Evolutionary conservation across 2,888 invertebrate genomes (phyloP).

Genomic region (Danaus chrysippus): DNA sequence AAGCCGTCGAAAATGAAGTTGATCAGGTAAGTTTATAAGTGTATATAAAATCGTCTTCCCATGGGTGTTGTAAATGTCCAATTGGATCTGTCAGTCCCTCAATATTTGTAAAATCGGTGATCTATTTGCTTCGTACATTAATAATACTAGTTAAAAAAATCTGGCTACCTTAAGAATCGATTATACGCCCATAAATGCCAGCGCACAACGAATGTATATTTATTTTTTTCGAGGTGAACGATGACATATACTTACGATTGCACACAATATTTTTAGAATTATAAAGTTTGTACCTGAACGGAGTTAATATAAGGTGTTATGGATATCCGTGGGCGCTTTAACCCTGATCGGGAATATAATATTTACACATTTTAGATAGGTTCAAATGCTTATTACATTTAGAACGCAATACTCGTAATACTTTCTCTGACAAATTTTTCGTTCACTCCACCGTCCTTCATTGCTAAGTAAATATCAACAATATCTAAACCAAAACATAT

Average conservation of each 20-base stretch:
- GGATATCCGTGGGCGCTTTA: slow-evolving; percentile 39
- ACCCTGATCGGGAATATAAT: slow-evolving; percentile 28
- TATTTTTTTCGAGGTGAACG: slow-evolving; percentile 47
- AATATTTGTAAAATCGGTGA: slow-evolving; percentile 61
- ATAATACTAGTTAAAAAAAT: slow-evolving; percentile 31
- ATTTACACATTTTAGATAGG: slow-evolving; percentile 10
- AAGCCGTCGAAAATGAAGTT: slow-evolving; percentile 75
- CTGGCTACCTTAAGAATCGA: background rate
- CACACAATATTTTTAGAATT: slow-evolving; percentile 77
- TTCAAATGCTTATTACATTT: slow-evolving; percentile 11
- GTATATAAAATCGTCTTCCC: slow-evolving; percentile 53
- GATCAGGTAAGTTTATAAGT: slow-evolving; percentile 68
- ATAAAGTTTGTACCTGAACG: slow-evolving; percentile 69
- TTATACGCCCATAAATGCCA: slow-evolving; percentile 20
- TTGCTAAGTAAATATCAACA: slow-evolving; percentile 33
- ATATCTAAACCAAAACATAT: slow-evolving; percentile 23
- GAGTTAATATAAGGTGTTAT: slow-evolving; percentile 64
- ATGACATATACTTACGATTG: slow-evolving; percentile 66
- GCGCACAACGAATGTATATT: slow-evolving; percentile 23
- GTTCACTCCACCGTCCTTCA: slow-evolving; percentile 49
- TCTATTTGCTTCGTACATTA: slow-evolving; percentile 45
- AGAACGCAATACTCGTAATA: slow-evolving; percentile 38
- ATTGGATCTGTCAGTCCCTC: slow-evolving; percentile 71
- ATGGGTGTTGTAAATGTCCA: slow-evolving; percentile 70
- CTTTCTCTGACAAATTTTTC: slow-evolving; percentile 50